Conservation (phyloP, 1,140 invertebrate species). For the Centruroides vittatus region DNA sequence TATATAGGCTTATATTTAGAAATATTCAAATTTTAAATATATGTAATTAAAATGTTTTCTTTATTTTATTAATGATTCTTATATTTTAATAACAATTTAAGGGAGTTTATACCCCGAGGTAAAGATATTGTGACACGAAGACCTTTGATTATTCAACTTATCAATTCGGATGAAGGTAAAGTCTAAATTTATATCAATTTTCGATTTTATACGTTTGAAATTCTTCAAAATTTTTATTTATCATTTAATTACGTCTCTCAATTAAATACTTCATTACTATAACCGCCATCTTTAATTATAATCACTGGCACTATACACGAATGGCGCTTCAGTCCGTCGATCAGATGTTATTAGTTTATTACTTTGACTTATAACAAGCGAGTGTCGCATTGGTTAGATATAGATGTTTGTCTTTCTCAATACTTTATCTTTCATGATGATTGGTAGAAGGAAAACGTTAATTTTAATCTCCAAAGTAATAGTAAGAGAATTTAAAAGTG, state of each 20-base stretch:
- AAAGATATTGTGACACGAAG: slow-evolving; percentile 95
- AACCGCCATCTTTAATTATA: slow-evolving; percentile 57
- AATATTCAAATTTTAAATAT: not conserved
- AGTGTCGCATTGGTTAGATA: no score
- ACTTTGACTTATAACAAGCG: no score
- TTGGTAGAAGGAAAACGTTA: no score
- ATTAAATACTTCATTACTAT: slow-evolving; percentile 54
- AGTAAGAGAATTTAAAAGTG: no score
- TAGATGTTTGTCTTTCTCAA: no score
- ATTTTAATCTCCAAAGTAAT: no score
- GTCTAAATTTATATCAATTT: not conserved
- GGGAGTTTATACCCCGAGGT: slow-evolving; percentile 89
- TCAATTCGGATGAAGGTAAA: slow-evolving; percentile 48
- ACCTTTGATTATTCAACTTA: slow-evolving; percentile 87
- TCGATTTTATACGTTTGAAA: not conserved
- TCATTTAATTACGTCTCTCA: not conserved
- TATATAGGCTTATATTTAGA: no score
- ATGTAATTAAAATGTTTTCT: not conserved
- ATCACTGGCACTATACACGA: no score
- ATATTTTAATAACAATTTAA: slow-evolving; percentile 24
- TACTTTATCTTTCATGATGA: no score
- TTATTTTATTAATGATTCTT: not conserved
- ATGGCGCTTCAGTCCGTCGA: no score
- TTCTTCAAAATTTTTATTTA: not conserved
- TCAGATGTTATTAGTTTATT: no score